phyloP scores from a whole-genome alignment of 2,888 invertebrate genomes.

The Girardia tigrina region DNA sequence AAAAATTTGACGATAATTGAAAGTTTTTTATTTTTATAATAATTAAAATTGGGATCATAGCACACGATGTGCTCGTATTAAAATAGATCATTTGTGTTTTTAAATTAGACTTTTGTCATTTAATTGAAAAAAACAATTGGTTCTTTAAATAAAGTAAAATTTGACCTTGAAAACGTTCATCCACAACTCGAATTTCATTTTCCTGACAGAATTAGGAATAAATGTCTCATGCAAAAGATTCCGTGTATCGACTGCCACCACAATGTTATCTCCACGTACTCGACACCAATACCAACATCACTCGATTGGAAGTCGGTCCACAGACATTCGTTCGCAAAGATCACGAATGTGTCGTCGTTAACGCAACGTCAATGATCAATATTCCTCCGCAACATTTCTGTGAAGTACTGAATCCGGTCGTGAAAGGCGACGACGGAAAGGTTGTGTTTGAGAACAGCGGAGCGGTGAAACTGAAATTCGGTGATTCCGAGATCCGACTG shows the following conservation, averaged over 20 bases:
- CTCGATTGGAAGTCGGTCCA: constrained; percentile 52
- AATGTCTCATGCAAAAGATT: constrained; percentile 14
- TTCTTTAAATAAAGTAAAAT: too few relatives aligned
- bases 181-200: too few relatives aligned
- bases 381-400: constrained; percentile 53
- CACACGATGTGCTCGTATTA: too few relatives aligned
- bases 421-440: constrained; percentile 44
- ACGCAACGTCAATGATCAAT: constrained; percentile 52
- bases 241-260: constrained; percentile 48
- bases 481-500: constrained; percentile 52
- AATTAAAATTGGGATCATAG: too few relatives aligned
- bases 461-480: constrained; percentile 51
- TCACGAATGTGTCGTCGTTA: constrained; percentile 52
- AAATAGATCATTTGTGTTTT: too few relatives aligned
- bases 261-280: constrained; percentile 53
- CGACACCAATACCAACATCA: constrained; percentile 53
- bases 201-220: too few relatives aligned
- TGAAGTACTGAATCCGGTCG: constrained; percentile 52
- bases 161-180: too few relatives aligned
- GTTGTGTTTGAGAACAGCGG: constrained; percentile 46
- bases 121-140: too few relatives aligned
- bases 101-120: too few relatives aligned
- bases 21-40: too few relatives aligned
- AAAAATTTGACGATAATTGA: too few relatives aligned
- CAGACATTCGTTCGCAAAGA: constrained; percentile 53